phyloP scores from a whole-genome alignment of 2,113 vertebrate genomes.

The Daubentonia madagascariensis region DNA sequence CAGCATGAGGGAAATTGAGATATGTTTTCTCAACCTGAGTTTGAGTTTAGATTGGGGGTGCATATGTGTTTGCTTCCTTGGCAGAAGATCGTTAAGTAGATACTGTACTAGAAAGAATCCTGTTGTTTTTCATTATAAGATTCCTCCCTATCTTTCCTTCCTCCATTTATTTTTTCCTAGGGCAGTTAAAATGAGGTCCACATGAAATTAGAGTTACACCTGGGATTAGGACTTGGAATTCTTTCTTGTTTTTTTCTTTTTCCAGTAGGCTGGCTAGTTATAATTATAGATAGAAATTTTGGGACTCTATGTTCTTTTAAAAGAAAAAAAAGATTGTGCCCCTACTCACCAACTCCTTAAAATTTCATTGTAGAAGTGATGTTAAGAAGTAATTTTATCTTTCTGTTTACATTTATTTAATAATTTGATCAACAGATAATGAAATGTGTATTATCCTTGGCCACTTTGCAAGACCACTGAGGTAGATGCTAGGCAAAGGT shows the following conservation, averaged over 20 bases:
- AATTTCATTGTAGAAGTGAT: not conserved
- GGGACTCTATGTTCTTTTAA: not conserved
- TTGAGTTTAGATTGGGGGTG: not conserved
- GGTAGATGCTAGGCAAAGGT: not conserved
- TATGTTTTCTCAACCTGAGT: not conserved
- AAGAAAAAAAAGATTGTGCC: not conserved
- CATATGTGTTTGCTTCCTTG: not conserved
- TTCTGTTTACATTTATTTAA: not conserved
- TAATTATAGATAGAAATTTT: not conserved
- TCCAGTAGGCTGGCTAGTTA: not conserved
- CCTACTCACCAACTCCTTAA: not conserved
- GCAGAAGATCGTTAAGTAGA: not conserved
- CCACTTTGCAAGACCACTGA: not conserved
- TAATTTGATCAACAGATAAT: constrained; percentile 17
- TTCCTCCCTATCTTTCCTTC: not conserved
- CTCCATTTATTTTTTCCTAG: not conserved
- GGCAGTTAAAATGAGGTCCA: not conserved
- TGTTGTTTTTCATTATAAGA: not conserved
- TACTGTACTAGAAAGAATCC: not conserved
- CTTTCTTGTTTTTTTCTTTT: not conserved
- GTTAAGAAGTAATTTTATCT: not conserved
- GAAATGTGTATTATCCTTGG: not conserved
- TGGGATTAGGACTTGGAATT: not conserved
- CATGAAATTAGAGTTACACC: not conserved
- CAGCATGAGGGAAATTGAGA: not conserved